Base-by-base conservation (phyloP, 2,113 vertebrate genomes). In the Sula dactylatra region DNA sequence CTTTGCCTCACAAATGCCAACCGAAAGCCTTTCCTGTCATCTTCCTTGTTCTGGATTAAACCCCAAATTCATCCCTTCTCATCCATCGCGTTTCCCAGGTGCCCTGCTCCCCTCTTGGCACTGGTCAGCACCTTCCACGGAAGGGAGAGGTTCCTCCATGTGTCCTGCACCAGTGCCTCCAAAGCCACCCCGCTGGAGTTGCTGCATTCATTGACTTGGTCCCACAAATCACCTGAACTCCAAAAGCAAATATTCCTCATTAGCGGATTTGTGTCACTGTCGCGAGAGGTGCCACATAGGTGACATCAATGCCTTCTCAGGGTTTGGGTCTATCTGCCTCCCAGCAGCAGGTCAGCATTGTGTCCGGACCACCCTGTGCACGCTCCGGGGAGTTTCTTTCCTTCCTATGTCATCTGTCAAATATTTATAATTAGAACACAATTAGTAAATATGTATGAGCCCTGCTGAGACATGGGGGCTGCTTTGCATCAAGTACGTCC, bases 301-400 rank as follows among this genome's bases (percentile, higher is more conserved):
- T 54, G 56, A 71, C 26, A 19, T 4, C 0, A 0, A 31, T n/a
- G 58, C 40, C 32, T 89, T 29, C 17, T 24, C 26, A 52, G 54
- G 49, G 27, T 80, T n/a, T 16, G 36, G n/a, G 27, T 54, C 38
- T 58, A 2, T 19, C 21, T 59, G 22, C 24, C 44, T 54, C 49
- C 49, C 22, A 44, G 59, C 16, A 64, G 32, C 50, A 45, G 47
- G 19, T 14, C 21, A 67, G 31, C 11, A n/a, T 34, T 2, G 8
- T 5, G 1, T 34, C 40, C 77, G 15, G 22, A 70, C 61, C 36
- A 54, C 24, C 8, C 40, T 24, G 15, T 10, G 42, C 31, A 16
- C 0, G 0, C 36, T 52, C 27, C 1, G 0, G 42, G 11, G 54
- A n/a, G 34, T 38, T 59, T 54, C 25, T 27, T 74, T 54, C 50